These are phyloP conservation scores for Peromyscus californicus DNA, from an alignment of 2,113 vertebrate species.

Conservation along the genomic window DNA sequence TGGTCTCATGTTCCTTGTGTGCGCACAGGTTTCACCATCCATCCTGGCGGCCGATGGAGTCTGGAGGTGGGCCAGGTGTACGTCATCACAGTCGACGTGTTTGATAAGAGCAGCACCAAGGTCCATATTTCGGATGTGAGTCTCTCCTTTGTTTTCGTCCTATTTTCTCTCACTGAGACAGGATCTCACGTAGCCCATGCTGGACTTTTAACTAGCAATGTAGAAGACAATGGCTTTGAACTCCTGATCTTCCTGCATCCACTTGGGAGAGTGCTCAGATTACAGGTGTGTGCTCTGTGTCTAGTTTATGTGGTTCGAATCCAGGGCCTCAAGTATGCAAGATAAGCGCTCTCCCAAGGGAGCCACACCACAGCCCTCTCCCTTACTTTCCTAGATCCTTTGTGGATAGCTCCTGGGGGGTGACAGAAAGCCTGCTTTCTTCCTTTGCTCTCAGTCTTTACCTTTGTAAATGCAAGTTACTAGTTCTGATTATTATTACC, in stretches of 20 bases:
- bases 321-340: not conserved
- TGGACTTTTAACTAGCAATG: not conserved
- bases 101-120: constrained; percentile 83
- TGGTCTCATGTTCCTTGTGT: constrained; percentile 57
- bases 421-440: not conserved
- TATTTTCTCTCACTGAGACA: not conserved
- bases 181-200: not conserved
- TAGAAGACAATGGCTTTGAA: not conserved
- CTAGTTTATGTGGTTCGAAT: not conserved
- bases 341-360: not conserved
- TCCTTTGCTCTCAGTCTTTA: constrained; percentile 40
- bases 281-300: not conserved
- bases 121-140: constrained; percentile 86
- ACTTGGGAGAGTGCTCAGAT: not conserved
- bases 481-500: not conserved
- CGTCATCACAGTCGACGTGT: constrained; percentile 81
- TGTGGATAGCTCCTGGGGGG: not conserved
- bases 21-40: constrained; percentile 80
- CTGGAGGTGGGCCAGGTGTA: constrained; percentile 81
- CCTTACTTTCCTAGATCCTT: not conserved
- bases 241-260: not conserved
- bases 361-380: not conserved
- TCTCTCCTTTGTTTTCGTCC: not conserved
- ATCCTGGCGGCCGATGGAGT: constrained; percentile 82
- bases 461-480: not conserved